Conservation (phyloP, 2,113 vertebrate species). For the Suncus etruscus region DNA sequence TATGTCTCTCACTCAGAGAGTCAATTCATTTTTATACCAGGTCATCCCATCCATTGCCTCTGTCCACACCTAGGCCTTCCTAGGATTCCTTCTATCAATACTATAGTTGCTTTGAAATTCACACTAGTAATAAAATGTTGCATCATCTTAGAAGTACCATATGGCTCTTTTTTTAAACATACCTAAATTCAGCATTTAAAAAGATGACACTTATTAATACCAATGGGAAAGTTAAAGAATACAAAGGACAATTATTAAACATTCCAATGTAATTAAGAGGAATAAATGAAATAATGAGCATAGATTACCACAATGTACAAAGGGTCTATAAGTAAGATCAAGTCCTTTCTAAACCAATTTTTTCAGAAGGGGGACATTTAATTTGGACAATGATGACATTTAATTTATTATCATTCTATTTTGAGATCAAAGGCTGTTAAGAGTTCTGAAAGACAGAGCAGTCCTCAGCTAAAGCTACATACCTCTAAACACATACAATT, state of each 20-base stretch:
- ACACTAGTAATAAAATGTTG: neutral
- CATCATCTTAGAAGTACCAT: neutral
- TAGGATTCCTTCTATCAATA: neutral
- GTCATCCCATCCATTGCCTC: neutral
- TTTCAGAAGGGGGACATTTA: neutral
- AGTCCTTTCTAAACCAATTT: neutral
- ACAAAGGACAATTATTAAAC: neutral
- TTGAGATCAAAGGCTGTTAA: neutral
- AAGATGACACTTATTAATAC: neutral
- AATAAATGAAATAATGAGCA: neutral
- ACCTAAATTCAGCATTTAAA: neutral
- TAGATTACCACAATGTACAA: neutral
- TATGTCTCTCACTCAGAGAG: neutral
- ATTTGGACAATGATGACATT: neutral
- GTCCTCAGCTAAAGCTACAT: neutral
- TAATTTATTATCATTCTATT: no score
- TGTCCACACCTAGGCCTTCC: neutral
- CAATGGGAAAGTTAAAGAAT: slow-evolving; percentile 9
- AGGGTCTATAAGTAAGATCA: neutral
- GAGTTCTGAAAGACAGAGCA: neutral
- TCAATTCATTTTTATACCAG: neutral
- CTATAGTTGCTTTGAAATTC: slow-evolving; percentile 15
- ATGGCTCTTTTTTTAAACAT: neutral
- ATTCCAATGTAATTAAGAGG: neutral
- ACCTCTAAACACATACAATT: fast-evolving